A percentile compares a stretch with the other conserved stretches of the same genome.
phyloP scores from a whole-genome alignment of 2,797 vertebrate species.

The Clarias fuscus region DNA sequence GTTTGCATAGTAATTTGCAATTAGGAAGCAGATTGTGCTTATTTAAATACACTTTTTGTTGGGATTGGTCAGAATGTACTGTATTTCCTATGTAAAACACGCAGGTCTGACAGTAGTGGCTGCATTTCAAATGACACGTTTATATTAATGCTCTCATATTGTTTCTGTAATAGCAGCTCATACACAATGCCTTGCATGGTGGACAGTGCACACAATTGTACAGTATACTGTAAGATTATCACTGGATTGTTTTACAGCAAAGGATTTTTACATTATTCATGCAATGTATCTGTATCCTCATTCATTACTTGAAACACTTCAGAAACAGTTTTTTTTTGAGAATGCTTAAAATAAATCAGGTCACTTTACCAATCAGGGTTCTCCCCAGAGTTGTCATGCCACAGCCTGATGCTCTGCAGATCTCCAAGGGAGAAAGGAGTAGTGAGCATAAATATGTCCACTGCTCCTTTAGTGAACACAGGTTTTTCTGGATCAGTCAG shows the following conservation, averaged over 20 bases:
- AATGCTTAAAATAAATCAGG: not conserved
- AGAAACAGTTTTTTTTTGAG: no score
- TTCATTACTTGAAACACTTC: no score
- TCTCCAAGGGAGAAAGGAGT: constrained; percentile 91
- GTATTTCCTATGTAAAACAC: not conserved
- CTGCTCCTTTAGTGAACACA: constrained; percentile 87
- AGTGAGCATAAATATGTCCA: constrained; percentile 88
- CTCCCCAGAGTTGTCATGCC: constrained; percentile 92
- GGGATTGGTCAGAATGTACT: not conserved
- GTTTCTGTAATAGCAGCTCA: not conserved
- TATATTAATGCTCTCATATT: not conserved
- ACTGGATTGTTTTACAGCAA: not conserved
- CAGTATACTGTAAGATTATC: no score
- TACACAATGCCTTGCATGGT: not conserved
- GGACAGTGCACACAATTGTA: not conserved
- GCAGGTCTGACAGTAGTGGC: not conserved
- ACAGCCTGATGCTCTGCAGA: constrained; percentile 84
- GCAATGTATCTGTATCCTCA: not conserved
- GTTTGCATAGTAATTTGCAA: not conserved
- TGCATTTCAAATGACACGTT: not conserved
- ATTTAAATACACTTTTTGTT: not conserved
- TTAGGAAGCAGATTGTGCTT: not conserved
- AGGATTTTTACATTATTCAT: not conserved
- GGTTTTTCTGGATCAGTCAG: constrained; percentile 78
- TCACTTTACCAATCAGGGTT: constrained; percentile 83